Evolutionary conservation across 2,797 vertebrate species (phyloP), one percentile per base, ranked within the genome.

Genomic region (Limosa lapponica): DNA sequence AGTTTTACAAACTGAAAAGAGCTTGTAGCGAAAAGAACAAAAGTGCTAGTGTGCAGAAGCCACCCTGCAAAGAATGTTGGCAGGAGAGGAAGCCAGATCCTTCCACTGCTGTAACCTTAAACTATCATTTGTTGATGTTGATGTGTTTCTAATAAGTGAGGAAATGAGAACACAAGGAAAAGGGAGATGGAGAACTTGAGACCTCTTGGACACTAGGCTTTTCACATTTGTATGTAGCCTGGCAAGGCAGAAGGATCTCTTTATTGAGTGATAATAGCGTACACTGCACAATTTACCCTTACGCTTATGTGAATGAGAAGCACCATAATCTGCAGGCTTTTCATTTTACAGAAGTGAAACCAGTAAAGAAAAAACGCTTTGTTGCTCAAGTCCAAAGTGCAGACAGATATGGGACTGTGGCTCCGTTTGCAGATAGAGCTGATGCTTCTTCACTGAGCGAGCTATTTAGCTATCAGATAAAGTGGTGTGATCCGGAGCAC

Each of bases 11-110:
- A 80, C 69, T 87, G 95, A 95, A 86, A 94, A 74, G 91, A 96
- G 86, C 93, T 92, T 92, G 74, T 51, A 69, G 92, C 49, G 74
- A 92, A 83, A 94, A 96, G 88, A 97, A 97, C 96, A 97, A 96
- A 95, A 96, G 87, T 88, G 77, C 85, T 81, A 89, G 83, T 96
- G 90, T 96, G 92, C 92, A 89, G 86, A 91, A 93, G 95, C 93
- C 82, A 92, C 75, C 82, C 94, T 86, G 90, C 74, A 90, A 96
- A 62, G 71, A 96, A 96, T 87, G 75, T 59, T 94, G 93, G 71
- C 91, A 96, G 49, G 79, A 57, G 94, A 85, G 78, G 19, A 86
- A 96, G 82, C 92, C 96, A 93, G 90, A 79, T 72, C 90, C 67
- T 89, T 97, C 96, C 86, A 95, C 61, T 94, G 61, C 89, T 79